These are phyloP conservation scores for Tyto alba DNA, from an alignment of 2,113 vertebrate genomes.

Conservation along the genomic window DNA sequence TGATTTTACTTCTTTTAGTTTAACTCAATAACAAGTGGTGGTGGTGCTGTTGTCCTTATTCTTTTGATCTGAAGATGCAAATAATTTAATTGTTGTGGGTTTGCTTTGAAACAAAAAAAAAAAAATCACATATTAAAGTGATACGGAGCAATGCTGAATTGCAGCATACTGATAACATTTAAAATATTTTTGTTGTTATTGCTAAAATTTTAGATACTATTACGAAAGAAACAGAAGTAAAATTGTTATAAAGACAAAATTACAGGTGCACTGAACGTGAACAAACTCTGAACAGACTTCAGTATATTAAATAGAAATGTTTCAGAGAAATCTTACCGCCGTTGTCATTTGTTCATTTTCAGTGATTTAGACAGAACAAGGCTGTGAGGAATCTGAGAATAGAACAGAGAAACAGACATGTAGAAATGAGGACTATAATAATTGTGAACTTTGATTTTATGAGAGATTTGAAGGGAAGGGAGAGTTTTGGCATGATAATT, in stretches of 20 bases:
- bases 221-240: not conserved
- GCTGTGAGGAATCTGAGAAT: not conserved
- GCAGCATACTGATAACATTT: not conserved
- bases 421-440: not conserved
- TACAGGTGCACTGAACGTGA: not conserved
- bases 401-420: not conserved
- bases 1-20: not conserved
- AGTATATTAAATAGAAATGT: not conserved
- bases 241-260: not conserved
- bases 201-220: not conserved
- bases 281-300: not conserved
- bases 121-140: not conserved
- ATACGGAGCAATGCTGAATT: not conserved
- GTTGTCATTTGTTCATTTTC: not conserved
- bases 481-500: fast-evolving
- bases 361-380: not conserved
- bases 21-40: not conserved
- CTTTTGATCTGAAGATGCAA: not conserved
- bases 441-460: not conserved
- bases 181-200: not conserved
- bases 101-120: not conserved
- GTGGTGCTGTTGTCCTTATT: not conserved
- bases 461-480: not conserved
- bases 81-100: not conserved
- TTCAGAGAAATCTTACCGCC: not conserved